Conservation (phyloP, 1,140 invertebrate species). For the Leptonema lineaticorne region DNA sequence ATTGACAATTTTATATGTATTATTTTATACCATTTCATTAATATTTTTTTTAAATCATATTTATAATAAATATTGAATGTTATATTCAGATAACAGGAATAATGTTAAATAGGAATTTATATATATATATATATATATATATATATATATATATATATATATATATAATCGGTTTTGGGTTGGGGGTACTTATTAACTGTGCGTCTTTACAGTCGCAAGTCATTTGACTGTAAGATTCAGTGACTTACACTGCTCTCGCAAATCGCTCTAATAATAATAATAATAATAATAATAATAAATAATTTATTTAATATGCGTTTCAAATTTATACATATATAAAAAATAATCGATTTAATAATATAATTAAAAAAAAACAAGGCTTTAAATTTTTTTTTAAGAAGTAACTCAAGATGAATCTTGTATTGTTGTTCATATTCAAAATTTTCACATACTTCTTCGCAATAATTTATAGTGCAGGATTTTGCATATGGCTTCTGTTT, state of each 20-base stretch:
- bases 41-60: no score
- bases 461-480: conserved; percentile 35
- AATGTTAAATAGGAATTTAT: no score
- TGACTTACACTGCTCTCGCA: conserved; percentile 27
- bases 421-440: conserved; percentile 34
- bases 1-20: no score
- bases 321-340: no score
- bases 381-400: not conserved
- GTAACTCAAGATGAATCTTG: conserved; percentile 32
- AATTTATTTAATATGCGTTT: no score
- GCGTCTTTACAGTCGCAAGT: not conserved
- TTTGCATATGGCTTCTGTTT: conserved; percentile 32
- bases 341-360: not conserved
- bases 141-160: not conserved
- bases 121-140: not conserved
- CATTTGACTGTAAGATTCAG: conserved; percentile 22
- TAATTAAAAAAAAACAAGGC: conserved; percentile 2
- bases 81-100: no score
- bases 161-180: not conserved
- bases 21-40: no score
- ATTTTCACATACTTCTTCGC: conserved; percentile 33
- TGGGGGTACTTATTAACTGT: conserved; percentile 11
- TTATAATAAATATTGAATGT: no score
- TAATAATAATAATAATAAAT: no score
- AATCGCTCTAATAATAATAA: no score